These are phyloP conservation scores for Capreolus pygargus DNA, from an alignment of 2,113 vertebrate species.

Conservation along the genomic window DNA sequence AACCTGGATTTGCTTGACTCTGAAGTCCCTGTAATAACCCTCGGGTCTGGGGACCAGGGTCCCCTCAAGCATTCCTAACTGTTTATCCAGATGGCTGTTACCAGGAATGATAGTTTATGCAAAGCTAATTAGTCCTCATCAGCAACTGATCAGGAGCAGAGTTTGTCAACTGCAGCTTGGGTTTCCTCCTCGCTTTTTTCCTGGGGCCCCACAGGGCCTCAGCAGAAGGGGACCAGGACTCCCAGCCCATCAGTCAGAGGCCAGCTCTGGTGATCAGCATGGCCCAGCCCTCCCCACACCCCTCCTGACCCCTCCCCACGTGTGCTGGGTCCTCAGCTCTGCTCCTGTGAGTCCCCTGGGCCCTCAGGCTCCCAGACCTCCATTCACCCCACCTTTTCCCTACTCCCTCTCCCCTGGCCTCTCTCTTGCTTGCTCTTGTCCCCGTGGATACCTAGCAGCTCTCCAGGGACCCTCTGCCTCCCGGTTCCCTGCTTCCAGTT, in stretches of 20 bases:
- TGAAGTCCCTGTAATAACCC: neutral
- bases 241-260: neutral
- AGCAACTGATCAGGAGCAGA: neutral
- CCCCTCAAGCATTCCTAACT: neutral
- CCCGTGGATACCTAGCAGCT: neutral
- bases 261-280: neutral
- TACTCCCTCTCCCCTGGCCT: fast-evolving
- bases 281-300: neutral
- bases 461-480: neutral
- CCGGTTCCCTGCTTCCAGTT: fast-evolving
- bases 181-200: neutral
- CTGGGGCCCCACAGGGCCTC: neutral
- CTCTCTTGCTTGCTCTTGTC: neutral
- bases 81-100: neutral
- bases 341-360: neutral
- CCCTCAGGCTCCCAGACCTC: neutral
- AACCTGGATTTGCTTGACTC: neutral
- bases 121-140: neutral
- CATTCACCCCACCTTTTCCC: neutral
- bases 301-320: neutral
- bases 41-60: fast-evolving
- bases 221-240: neutral
- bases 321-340: too few relatives aligned
- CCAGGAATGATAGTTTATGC: neutral
- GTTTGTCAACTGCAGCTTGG: fast-evolving